Base-by-base conservation (phyloP, 2,113 vertebrate genomes). In the Cyanoderma ruficeps region DNA sequence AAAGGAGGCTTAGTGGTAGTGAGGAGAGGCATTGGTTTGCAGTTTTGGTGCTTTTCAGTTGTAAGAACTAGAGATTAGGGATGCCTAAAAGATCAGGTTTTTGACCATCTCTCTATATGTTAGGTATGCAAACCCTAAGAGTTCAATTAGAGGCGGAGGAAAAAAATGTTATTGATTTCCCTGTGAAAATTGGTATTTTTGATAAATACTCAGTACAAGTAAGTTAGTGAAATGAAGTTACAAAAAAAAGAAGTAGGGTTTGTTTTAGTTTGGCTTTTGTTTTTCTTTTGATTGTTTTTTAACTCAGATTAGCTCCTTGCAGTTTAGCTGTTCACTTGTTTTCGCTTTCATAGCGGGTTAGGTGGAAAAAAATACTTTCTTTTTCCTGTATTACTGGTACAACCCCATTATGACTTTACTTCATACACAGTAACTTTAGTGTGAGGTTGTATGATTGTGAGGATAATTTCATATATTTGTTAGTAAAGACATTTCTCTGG, bases 141-240 rank as follows among this genome's bases (percentile, higher is more conserved):
- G 6, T 47, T 27, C 22, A n/a, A 1, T 61, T 49, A 47, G 17
- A 61, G 17, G 16, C 44, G 17, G 3, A 19, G 6, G 0, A 0
- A 5, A 37, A 39, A 35, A 35, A 2, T 22, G 10, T 11, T 39
- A 16, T 4, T 57, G 5, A n/a, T 53, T 63, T 70, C 24, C 10
- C 0, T 44, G 8, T 31, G 41, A 72, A 86, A 65, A 37, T 27
- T 4, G 28, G 69, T 82, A 39, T 46, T 79, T 90, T 76, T 68
- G 17, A 11, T 79, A 86, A 89, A 75, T 84, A 49, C 17, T 15
- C 11, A 57, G 15, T 75, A 27, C 4, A 39, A 7, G 1, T 63
- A 55, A 84, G 8, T 44, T 76, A 63, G 47, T 75, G 9, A 71
- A 78, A 44, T 64, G 6, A 64, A 64, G 25, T 64, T 44, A 44